Percentiles rank a stretch among this genome's conserved stretches.
Conservation (phyloP, 1,140 invertebrate genomes). For the Leptinotarsa texana region DNA sequence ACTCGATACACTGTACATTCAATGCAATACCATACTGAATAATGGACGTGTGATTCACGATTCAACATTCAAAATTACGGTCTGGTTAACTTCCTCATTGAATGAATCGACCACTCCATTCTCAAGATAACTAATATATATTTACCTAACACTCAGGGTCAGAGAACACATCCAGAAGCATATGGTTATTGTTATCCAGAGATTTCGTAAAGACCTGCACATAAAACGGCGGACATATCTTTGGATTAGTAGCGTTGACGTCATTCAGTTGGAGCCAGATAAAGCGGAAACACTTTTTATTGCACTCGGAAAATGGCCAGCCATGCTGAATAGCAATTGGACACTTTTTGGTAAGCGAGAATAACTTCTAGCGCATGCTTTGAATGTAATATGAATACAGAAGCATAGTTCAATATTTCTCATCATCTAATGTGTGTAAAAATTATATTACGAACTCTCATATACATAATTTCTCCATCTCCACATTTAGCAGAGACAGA, state of each 20-base stretch:
- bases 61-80: too few relatives aligned
- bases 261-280: constrained; percentile 12
- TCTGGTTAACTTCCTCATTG: background rate
- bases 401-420: constrained; percentile 1
- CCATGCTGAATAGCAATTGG: background rate
- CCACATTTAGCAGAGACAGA: too few relatives aligned
- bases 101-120: background rate
- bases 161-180: constrained; percentile 49
- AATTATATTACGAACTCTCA: too few relatives aligned
- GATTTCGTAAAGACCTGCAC: constrained; percentile 45
- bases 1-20: too few relatives aligned
- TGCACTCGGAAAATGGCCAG: background rate
- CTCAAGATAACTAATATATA: constrained; percentile 5
- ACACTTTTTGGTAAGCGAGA: background rate
- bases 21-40: too few relatives aligned
- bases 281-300: constrained; percentile 12
- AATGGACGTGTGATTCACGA: too few relatives aligned
- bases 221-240: constrained; percentile 40
- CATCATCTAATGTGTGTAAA: too few relatives aligned
- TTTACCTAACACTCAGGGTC: constrained; percentile 52
- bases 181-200: constrained; percentile 52
- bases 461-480: too few relatives aligned
- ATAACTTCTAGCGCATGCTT: too few relatives aligned
- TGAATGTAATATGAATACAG: background rate
- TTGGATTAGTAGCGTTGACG: constrained; percentile 22